phyloP scores from a whole-genome alignment of 2,888 invertebrate genomes.

The Orgyia antiqua region DNA sequence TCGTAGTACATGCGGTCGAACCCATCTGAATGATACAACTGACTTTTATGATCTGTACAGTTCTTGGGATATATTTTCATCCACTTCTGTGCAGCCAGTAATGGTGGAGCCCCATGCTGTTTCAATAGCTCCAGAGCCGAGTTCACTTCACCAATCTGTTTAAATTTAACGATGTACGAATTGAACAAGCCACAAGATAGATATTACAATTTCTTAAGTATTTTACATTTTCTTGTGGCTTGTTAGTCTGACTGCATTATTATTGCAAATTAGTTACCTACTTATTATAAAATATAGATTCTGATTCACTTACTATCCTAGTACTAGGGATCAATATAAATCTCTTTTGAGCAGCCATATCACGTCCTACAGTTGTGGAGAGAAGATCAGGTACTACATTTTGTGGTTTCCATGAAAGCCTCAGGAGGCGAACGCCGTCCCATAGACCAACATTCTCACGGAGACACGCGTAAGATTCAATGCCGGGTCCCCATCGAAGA shows the following conservation, averaged over 20 bases:
- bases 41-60: constrained; percentile 51
- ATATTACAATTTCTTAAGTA: no score
- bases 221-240: no score
- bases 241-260: no score
- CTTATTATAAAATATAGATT: no score
- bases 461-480: constrained; percentile 55
- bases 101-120: constrained; percentile 40
- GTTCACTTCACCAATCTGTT: constrained; percentile 48
- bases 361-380: constrained; percentile 22
- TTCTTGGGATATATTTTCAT: constrained; percentile 44
- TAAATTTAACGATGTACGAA: no score
- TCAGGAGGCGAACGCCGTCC: constrained; percentile 61
- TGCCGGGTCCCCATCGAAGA: constrained; percentile 76
- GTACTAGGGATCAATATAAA: constrained; percentile 24
- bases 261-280: no score
- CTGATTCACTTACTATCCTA: constrained; percentile 36
- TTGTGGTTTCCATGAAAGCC: constrained; percentile 57
- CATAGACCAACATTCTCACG: constrained; percentile 77
- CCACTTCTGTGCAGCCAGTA: constrained; percentile 47
- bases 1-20: constrained; percentile 49
- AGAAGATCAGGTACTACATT: constrained; percentile 43
- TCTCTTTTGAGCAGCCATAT: constrained; percentile 36
- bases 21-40: constrained; percentile 36
- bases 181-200: no score
- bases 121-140: constrained; percentile 53